Evolutionary conservation across 2,113 vertebrate genomes (phyloP), one percentile per base, ranked within the genome.

Genomic region (Boulengeromyrus knoepffleri): DNA sequence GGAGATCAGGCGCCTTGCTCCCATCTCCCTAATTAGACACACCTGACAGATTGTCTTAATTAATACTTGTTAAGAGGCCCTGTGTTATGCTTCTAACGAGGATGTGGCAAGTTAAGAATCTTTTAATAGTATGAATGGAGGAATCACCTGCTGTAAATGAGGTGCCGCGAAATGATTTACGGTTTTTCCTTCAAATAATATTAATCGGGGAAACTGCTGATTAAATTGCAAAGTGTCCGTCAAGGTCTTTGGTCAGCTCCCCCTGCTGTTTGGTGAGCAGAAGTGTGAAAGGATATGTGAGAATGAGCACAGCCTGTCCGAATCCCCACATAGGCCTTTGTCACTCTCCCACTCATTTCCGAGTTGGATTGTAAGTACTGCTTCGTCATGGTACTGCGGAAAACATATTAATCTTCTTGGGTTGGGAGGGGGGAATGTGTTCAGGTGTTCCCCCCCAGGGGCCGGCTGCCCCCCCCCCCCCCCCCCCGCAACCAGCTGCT

Each of bases 21-120:
- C 0, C 0, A 36, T 90, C 84, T 85, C 46, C 88, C 90, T 91
- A 93, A 91, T 92, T 94, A 90, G 91, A 92, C 92, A 92, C 91
- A 93, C 39, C 92, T 94, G 93, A 94, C 91, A 91, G 92, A 91
- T 90, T 89, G 92, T 91, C 88, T 58, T 92, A 93, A 93, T 93
- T 92, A 92, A 92, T 92, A 92, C 91, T 90, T 88, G 92, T 90
- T 91, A 88, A 91, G 90, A 91, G 92, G 92, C 92, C 91, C 89
- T 17, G 77, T 83, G 77, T 90, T 92, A 87, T 89, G 92, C 92
- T 66, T 66, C 90, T 92, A 91, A 93, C 85, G 89, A 86, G 85
- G 87, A 31, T 91, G 93, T 92, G 91, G 90, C 89, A 92, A 91
- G 90, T 93, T 93, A 87, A 66, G 77, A 84, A 58, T 93, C 90